Conservation (phyloP, 2,888 invertebrate genomes). For the Pandemis corylana region DNA sequence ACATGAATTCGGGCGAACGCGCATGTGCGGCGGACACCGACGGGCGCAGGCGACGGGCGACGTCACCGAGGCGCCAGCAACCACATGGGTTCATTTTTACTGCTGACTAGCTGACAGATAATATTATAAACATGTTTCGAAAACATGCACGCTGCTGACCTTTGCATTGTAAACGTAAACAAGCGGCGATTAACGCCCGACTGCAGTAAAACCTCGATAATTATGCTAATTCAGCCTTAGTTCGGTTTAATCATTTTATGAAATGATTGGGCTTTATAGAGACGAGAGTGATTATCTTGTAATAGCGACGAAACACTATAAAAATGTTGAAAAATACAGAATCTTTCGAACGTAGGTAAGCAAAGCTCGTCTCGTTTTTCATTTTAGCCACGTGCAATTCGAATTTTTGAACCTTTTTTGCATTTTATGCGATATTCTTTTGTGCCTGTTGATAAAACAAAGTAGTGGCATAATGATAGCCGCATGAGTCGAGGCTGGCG, state of each 20-base stretch:
- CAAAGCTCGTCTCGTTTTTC: slow-evolving; percentile 6
- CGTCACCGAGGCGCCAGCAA: slow-evolving; percentile 60
- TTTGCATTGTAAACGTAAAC: slow-evolving; percentile 49
- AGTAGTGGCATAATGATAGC: slow-evolving; percentile 36
- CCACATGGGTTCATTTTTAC: slow-evolving; percentile 62
- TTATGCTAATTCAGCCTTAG: slow-evolving; percentile 38
- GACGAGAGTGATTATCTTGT: slow-evolving; percentile 33
- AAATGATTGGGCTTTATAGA: slow-evolving; percentile 37
- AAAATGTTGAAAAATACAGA: slow-evolving; percentile 22
- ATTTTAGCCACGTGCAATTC: slow-evolving; percentile 9
- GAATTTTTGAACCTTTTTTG: slow-evolving; percentile 26
- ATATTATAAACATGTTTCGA: slow-evolving; percentile 60
- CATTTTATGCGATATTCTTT: slow-evolving; percentile 29
- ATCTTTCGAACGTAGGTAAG: neutral
- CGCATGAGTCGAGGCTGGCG: slow-evolving; percentile 44
- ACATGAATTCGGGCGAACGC: slow-evolving; percentile 49
- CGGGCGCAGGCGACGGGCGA: slow-evolving; percentile 51
- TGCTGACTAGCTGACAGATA: slow-evolving; percentile 58
- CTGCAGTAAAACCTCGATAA: slow-evolving; percentile 37
- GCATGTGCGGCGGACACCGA: slow-evolving; percentile 53
- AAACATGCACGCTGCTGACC: slow-evolving; percentile 62
- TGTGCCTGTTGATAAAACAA: slow-evolving; percentile 37
- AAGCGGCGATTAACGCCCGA: slow-evolving; percentile 32
- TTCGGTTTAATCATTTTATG: slow-evolving; percentile 36
- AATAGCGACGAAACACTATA: slow-evolving; percentile 22